Base-by-base conservation (phyloP, 2,797 vertebrate genomes). In the Petrocephalus sullivani region DNA sequence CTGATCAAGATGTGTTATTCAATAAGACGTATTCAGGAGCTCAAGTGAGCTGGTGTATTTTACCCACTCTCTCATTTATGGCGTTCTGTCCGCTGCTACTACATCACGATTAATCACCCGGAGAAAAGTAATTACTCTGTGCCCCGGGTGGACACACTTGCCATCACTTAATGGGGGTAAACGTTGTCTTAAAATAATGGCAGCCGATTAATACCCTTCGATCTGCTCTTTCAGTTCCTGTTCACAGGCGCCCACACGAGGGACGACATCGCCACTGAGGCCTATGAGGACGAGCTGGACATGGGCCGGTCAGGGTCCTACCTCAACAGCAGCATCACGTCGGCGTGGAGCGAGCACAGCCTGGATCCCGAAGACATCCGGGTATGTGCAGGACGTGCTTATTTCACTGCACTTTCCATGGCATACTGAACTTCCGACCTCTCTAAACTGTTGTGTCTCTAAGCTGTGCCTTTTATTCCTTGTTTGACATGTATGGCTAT, bases 261-360 rank as follows among this genome's bases (percentile, higher is more conserved):
- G 90, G 98, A 99, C 7, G 98, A 99, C 90, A 98, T 99, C 23
- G 97, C 97, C 46, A 97, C 98, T 0, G 98, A 99, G 93, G 97
- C 97, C n/a, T 99, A 99, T 37, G 98, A 99, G 94, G 98, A 99
- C 84, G 98, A 99, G 92, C 92, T 99, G 85, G 98, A 99, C 94
- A 98, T 99, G 97, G 98, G 98, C 82, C 96, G 98, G 0, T 99
- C 98, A 19, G 98, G 98, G 87, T 99, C 98, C 2, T 99, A 99
- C 90, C 94, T 99, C 89, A 99, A 99, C 93, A 99, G 98, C 95
- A 99, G 98, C 88, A 99, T 99, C 91, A 99, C 98, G 3, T 99
- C 98, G 28, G 98, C 98, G 0, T 99, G 98, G 98, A 99, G 98
- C 7, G 98, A 99, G 67, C 98, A 99, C 88, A 99, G 98, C 90